Base-by-base conservation (phyloP, 2,797 vertebrate genomes). In the Distichodus sexfasciatus region DNA sequence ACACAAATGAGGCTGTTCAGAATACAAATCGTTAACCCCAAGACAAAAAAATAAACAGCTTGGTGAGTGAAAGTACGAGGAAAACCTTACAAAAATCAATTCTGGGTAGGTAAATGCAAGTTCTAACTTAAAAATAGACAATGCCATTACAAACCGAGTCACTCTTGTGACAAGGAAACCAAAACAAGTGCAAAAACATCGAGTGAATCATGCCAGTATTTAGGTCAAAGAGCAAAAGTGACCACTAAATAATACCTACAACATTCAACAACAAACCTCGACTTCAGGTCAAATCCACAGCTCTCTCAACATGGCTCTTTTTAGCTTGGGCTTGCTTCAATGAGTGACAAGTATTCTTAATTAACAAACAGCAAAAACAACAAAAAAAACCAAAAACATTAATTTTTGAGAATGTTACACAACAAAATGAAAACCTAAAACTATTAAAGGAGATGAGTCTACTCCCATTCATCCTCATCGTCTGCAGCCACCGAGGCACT, bases 391-490 rank as follows among this genome's bases (percentile, higher is more conserved):
- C 12, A 15, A 48, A 9, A n/a, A n/a, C n/a, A n/a, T n/a, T n/a
- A n/a, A n/a, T n/a, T n/a, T n/a, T n/a, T n/a, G n/a, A 4, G 33
- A 51, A 50, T 28, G n/a, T 51, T 48, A 11, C 7, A 6, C 31
- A 36, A 11, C 17, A 23, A 23, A 55, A 11, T 8, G 26, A 23
- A 57, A 38, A 24, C 4, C 3, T 1, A 63, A 46, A 55, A 41
- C 7, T 40, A 48, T 7, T 19, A 4, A 14, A 3, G 26, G 15
- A n/a, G 28, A 19, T 1, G 31, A 19, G 47, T 38, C 38, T 74
- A 84, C 57, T 84, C 82, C 82, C 82, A 84, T 17, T 77, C 79
- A 2, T 84, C 82, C 0, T 84, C 82, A 11, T 79, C 77, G n/a
- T n/a, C 75, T 1, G 35, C 59, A 4, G 21, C 33, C 1, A 17